Evolutionary conservation across 2,888 invertebrate genomes (phyloP).

Genomic region (Drosophila demipolita): DNA sequence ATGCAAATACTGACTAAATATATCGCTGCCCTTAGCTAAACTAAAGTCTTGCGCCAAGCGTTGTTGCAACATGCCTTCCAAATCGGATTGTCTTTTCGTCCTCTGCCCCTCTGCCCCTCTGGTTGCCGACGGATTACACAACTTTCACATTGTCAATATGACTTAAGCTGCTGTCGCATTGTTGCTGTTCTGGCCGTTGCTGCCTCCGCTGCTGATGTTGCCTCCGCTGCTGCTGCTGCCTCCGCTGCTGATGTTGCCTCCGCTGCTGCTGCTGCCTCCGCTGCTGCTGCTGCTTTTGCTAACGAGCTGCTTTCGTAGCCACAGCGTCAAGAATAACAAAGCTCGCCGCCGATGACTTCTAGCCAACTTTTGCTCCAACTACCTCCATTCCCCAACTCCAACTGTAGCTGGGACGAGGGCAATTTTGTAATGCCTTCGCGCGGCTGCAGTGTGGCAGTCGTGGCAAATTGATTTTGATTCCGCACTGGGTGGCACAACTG

Average conservation of each 20-base stretch:
- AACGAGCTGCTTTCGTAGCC: slow-evolving; percentile 69
- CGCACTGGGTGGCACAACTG: slow-evolving; percentile 35
- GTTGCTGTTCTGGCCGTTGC: slow-evolving; percentile 43
- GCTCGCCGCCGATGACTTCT: slow-evolving; percentile 17
- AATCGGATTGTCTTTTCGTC: slow-evolving; percentile 51
- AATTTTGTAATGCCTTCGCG: slow-evolving; percentile 49
- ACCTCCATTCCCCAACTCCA: background rate
- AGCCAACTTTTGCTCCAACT: background rate
- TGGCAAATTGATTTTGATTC: slow-evolving; percentile 57
- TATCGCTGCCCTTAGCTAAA: slow-evolving; percentile 55
- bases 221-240: too few relatives aligned
- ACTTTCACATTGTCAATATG: slow-evolving; percentile 61
- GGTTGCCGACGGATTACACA: slow-evolving; percentile 51
- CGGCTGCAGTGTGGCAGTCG: slow-evolving; percentile 19
- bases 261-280: slow-evolving; percentile 13
- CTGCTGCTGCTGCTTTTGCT: slow-evolving; percentile 27
- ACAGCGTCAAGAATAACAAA: slow-evolving; percentile 73
- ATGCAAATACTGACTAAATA: slow-evolving; percentile 74
- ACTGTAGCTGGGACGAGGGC: slow-evolving; percentile 33
- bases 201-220: too few relatives aligned
- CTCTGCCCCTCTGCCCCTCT: background rate
- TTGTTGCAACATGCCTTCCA: slow-evolving; percentile 47
- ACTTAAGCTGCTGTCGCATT: slow-evolving; percentile 59
- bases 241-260: background rate
- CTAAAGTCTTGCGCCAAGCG: slow-evolving; percentile 37